Conservation (phyloP, 2,797 vertebrate species). For the Argya squamiceps region DNA sequence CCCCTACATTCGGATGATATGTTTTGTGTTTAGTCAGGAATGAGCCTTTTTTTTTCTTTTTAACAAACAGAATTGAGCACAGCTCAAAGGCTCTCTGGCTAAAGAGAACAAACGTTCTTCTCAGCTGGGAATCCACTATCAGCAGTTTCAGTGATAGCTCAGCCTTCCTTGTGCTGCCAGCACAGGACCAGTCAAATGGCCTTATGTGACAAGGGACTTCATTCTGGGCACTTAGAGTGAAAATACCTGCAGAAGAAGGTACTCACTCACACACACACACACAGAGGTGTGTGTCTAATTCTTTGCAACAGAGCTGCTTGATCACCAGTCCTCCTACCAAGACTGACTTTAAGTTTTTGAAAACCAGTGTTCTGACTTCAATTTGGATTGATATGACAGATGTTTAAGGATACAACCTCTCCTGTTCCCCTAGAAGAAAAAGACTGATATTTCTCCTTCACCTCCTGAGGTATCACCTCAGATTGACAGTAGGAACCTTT, state of each 20-base stretch:
- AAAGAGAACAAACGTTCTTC: not conserved
- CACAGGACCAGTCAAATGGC: not conserved
- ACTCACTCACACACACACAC: too few species aligned
- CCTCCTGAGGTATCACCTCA: not conserved
- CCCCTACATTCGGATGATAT: not conserved
- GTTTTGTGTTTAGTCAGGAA: not conserved
- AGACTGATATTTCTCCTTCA: not conserved
- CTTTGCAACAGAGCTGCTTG: not conserved
- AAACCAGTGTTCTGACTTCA: not conserved
- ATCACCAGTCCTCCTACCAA: not conserved
- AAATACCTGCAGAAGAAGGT: not conserved
- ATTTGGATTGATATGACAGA: not conserved
- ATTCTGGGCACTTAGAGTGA: not conserved
- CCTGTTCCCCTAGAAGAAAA: not conserved
- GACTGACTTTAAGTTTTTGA: not conserved
- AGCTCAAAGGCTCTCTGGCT: not conserved
- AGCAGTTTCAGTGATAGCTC: not conserved
- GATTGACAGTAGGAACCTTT: not conserved
- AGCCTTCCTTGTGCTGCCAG: not conserved
- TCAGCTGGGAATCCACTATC: not conserved
- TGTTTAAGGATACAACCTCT: not conserved
- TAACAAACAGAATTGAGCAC: not conserved
- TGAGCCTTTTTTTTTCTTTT: not conserved
- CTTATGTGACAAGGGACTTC: not conserved
- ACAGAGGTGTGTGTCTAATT: not conserved